Base-by-base conservation (phyloP, 2,113 vertebrate genomes). In the Gulo gulo region DNA sequence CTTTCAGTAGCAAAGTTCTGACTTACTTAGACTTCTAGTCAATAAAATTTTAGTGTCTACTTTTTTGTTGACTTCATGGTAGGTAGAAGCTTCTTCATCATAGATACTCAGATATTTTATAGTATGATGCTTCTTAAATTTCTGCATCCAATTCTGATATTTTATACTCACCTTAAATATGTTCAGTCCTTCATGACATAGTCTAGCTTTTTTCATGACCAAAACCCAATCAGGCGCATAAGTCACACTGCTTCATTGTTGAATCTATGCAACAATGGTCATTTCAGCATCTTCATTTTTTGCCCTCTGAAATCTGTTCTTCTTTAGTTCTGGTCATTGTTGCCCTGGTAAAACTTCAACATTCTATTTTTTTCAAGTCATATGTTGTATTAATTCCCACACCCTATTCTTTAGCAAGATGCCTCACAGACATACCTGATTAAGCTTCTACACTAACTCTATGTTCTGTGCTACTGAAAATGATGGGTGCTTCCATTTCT, bases 201-300 rank as follows among this genome's bases (percentile, higher is more conserved):
- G n/a, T 74, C 42, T 88, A 95, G 31, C 21, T 88, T 74, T n/a
- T 81, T 88, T 95, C 80, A 83, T 23, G 69, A 84, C n/a, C 34
- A 88, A 59, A 95, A 92, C 87, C 26, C 13, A 88, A 18, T 55
- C 65, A 78, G 71, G 78, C 50, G 59, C 47, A 78, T 79, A 95
- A 95, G n/a, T 91, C 71, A 92, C 13, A 65, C 26, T 82, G 67
- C 69, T 90, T 96, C 29, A 88, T 18, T 88, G 83, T 55, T 81
- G 55, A 92, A 82, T 88, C 52, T 57, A 55, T 65, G 88, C 55
- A 88, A 23, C 87, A 63, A 80, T n/a, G 52, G 55, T 82, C 65
- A 50, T 86, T 55, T 73, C 81, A 91, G 39, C 20, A 81, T 87
- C 42, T 94, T 96, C 55, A 74, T 65, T 96, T 88, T 85, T 65